These are phyloP conservation scores for Melanotaenia maccullochi DNA, from an alignment of 2,797 vertebrate genomes.

Conservation along the genomic window DNA sequence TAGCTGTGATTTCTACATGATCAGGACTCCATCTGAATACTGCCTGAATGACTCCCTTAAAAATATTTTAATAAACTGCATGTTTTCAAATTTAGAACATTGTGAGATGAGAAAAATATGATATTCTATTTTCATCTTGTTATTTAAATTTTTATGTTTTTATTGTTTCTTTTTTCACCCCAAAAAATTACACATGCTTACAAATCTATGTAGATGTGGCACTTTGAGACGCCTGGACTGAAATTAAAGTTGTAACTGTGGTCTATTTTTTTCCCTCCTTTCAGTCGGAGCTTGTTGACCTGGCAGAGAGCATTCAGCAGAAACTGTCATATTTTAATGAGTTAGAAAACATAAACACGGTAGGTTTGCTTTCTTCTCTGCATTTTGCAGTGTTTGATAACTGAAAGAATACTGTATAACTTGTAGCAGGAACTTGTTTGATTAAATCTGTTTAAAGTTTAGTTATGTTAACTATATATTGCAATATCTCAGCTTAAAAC, in stretches of 20 bases:
- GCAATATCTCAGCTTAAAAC: too few relatives aligned
- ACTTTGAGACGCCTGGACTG: neutral
- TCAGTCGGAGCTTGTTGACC: conserved; percentile 93
- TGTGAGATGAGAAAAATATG: neutral
- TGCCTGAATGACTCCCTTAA: too few relatives aligned
- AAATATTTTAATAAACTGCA: neutral
- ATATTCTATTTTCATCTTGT: neutral
- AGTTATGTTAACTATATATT: too few relatives aligned
- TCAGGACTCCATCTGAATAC: too few relatives aligned
- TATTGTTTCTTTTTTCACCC: neutral
- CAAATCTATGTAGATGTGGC: conserved; percentile 20
- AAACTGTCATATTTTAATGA: conserved; percentile 99
- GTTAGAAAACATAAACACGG: conserved; percentile 95
- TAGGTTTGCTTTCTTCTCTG: conserved; percentile 67
- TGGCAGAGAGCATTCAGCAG: conserved; percentile 97
- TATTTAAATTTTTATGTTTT: neutral
- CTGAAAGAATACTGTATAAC: neutral
- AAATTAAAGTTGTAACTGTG: conserved; percentile 34
- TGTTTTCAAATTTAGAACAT: neutral
- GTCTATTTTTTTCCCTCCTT: conserved; percentile 53
- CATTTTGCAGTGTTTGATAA: neutral
- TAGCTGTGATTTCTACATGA: too few relatives aligned
- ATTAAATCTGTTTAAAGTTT: neutral
- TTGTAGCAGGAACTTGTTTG: neutral
- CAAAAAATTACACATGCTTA: neutral